Conservation (phyloP, 2,888 invertebrate genomes). For the Marasmarcha lunaedactyla region DNA sequence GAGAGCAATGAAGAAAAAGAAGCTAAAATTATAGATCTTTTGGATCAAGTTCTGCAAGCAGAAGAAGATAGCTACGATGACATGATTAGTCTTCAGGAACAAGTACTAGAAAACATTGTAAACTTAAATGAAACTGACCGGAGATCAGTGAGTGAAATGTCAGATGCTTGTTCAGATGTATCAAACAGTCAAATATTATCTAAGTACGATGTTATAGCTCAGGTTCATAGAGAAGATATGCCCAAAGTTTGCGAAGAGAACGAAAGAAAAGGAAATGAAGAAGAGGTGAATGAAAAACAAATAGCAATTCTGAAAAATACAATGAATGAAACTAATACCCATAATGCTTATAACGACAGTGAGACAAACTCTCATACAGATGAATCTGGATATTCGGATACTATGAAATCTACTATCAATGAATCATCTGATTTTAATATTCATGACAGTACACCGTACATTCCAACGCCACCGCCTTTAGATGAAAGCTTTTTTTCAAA, state of each 20-base stretch:
- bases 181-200: constrained; percentile 53
- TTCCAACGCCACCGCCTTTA: constrained; percentile 52
- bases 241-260: constrained; percentile 50
- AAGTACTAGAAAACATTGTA: constrained; percentile 23
- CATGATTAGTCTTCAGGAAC: constrained; percentile 36
- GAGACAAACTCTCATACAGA: constrained; percentile 54
- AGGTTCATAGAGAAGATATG: constrained; percentile 69
- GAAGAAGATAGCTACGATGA: constrained; percentile 58
- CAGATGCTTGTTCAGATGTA: constrained; percentile 56
- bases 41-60: constrained; percentile 61
- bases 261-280: constrained; percentile 29
- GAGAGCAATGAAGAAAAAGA: constrained; percentile 55
- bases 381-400: constrained; percentile 60
- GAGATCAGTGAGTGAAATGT: constrained; percentile 48
- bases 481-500: constrained; percentile 42
- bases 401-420: constrained; percentile 34
- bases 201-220: constrained; percentile 69
- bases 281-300: constrained; percentile 10
- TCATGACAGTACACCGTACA: constrained; percentile 30
- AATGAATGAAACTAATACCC: constrained; percentile 27
- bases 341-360: constrained; percentile 48
- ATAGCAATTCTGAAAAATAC: constrained; percentile 23
- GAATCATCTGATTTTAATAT: constrained; percentile 35
- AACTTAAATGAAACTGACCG: constrained; percentile 26
- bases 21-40: constrained; percentile 57